Conservation (phyloP, 2,888 invertebrate genomes). For the Xestia sexstrigata region DNA sequence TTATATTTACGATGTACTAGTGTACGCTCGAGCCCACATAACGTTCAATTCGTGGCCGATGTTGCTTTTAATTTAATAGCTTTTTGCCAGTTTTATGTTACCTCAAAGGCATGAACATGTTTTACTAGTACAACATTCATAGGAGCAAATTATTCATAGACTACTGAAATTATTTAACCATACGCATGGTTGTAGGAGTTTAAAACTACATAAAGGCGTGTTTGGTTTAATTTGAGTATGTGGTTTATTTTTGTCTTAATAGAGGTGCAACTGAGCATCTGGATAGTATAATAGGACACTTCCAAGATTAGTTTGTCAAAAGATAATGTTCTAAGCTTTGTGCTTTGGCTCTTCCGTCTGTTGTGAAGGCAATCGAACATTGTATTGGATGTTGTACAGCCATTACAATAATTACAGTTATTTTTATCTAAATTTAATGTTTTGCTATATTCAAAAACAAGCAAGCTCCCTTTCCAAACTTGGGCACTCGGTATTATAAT, state of each 20-base stretch:
- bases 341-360: conserved; percentile 19
- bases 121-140: conserved; percentile 54
- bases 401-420: conserved; percentile 2
- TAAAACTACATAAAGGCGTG: conserved; percentile 7
- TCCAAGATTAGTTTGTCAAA: conserved; percentile 47
- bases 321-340: conserved; percentile 30
- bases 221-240: conserved; percentile 22
- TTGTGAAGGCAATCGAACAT: conserved; percentile 12
- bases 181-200: conserved; percentile 7
- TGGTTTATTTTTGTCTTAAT: conserved; percentile 50
- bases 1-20: conserved; percentile 68
- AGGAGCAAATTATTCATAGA: conserved; percentile 30
- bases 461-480: no score
- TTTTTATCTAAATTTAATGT: background rate
- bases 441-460: background rate
- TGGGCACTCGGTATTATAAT: background rate
- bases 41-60: conserved; percentile 64
- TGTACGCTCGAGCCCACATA: conserved; percentile 59
- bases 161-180: conserved; percentile 34
- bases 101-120: conserved; percentile 64
- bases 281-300: conserved; percentile 30
- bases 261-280: conserved; percentile 46
- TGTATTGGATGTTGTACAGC: conserved; percentile 9
- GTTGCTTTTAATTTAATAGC: conserved; percentile 71
- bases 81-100: conserved; percentile 68